Evolutionary conservation across 2,113 vertebrate genomes (phyloP).

Genomic region (Silurus asotus): DNA sequence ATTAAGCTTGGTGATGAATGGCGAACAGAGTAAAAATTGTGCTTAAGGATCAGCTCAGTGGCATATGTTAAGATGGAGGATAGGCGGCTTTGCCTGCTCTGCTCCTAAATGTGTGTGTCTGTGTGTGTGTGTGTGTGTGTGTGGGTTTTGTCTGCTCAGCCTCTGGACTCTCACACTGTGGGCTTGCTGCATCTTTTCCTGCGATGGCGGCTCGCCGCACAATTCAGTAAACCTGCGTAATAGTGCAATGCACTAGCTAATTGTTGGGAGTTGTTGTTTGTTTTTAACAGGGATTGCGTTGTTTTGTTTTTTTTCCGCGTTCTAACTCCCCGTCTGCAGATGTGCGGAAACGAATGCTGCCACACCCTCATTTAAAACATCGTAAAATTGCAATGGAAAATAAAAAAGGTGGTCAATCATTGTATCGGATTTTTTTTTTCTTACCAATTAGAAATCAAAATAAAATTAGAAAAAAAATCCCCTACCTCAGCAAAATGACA

Average conservation of each 20-base stretch:
- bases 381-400: conserved; percentile 38
- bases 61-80: conserved; percentile 46
- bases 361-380: conserved; percentile 64
- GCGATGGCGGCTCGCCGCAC: conserved; percentile 34
- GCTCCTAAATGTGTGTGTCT: conserved; percentile 6
- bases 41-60: conserved; percentile 41
- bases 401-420: not conserved
- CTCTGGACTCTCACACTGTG: conserved; percentile 47
- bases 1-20: not conserved
- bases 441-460: conserved; percentile 6
- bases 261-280: not conserved
- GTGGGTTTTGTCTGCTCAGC: conserved; percentile 58
- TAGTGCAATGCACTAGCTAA: not conserved
- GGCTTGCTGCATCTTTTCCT: conserved; percentile 28
- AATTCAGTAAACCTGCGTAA: conserved; percentile 45
- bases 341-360: conserved; percentile 48
- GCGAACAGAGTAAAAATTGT: not conserved
- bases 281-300: conserved; percentile 38
- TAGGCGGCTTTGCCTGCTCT: conserved; percentile 52
- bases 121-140: conserved; percentile 39
- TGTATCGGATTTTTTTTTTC: not conserved
- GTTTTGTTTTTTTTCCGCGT: conserved; percentile 34
- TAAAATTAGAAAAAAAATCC: conserved; percentile 53
- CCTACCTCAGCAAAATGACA: conserved; percentile 34
- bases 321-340: conserved; percentile 49